Percentiles rank a stretch among this genome's conserved stretches.
phyloP scores from a whole-genome alignment of 1,140 invertebrate genomes.

The Acromyrmex heyeri region DNA sequence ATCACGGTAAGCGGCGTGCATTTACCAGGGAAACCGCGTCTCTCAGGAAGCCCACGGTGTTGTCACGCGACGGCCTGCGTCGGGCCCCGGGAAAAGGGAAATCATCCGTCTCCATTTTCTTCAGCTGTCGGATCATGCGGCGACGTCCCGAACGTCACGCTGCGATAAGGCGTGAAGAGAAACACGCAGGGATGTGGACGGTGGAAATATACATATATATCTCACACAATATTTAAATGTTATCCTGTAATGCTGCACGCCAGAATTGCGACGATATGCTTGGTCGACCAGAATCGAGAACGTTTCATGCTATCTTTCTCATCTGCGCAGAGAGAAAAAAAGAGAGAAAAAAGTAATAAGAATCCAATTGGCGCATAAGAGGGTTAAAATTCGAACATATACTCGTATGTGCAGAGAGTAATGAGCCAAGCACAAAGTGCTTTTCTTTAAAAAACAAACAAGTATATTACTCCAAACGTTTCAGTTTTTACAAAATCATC shows the following conservation, averaged over 20 bases:
- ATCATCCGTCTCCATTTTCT: constrained; percentile 78
- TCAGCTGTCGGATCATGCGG: constrained; percentile 68
- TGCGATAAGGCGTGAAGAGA: neutral
- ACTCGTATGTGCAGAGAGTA: no score
- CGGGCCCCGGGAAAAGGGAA: constrained; percentile 70
- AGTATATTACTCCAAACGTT: no score
- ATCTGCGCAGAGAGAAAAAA: neutral
- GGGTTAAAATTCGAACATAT: no score
- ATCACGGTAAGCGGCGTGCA: constrained; percentile 69
- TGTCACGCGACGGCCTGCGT: constrained; percentile 71
- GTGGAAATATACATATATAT: constrained; percentile 7
- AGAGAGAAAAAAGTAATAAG: no score
- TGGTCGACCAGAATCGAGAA: neutral
- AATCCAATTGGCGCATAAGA: no score
- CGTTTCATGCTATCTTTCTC: neutral
- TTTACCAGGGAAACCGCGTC: constrained; percentile 65
- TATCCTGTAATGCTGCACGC: constrained; percentile 48
- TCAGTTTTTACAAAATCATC: no score
- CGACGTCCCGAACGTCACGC: constrained; percentile 25
- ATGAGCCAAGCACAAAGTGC: no score
- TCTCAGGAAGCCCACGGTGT: constrained; percentile 57
- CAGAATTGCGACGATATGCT: neutral
- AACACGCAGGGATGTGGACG: neutral
- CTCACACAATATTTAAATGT: constrained; percentile 22
- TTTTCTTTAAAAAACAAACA: no score